Base-by-base conservation (phyloP, 2,888 invertebrate genomes). In the Parthenolecanium corni region DNA sequence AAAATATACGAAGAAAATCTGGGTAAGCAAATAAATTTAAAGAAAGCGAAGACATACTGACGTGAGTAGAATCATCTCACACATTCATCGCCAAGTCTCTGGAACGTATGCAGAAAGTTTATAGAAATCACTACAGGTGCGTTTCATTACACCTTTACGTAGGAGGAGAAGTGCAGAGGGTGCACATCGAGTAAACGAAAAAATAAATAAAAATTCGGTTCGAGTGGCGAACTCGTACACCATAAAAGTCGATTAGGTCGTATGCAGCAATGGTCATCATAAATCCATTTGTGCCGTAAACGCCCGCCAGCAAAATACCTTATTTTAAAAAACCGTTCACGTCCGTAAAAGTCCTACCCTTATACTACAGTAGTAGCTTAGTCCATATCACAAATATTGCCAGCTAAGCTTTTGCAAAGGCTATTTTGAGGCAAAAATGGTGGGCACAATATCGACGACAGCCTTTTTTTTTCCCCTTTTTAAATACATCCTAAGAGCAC, bases 241-340 rank as follows among this genome's bases (percentile, higher is more conserved):
- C 31, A 31, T 31, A 31, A 4, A 31, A 31, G 31, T 31, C 31
- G 31, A 31, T 31, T 31, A 31, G 31, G 31, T 31, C 31, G 31
- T 31, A 31, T 9, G 31, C 31, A 31, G 38, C 38, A 54, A 54
- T 42, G 42, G 42, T 54, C 54, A 54, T 54, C 54, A 54, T 54
- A 54, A 54, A 54, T 54, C 54, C 54, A 54, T 54, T 54, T 54
- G 54, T 42, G 25, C 52, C 12, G 53, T 38, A 53, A 53, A 38
- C 40, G 40, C 53, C 16, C 31, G 31, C 4, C 31, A 9, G 31
- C 9, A 31, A 9, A 31, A 9, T 54, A 54, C 23, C 24, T 31
- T 54, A 54, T 54, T 54, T 42, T 40, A 54, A 54, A 20, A 31
- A 31, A 31, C 31, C 31, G 31, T 31, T 31, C 31, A 31, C 31